phyloP scores from a whole-genome alignment of 2,113 vertebrate genomes.

The Gymnocephalus cernua region DNA sequence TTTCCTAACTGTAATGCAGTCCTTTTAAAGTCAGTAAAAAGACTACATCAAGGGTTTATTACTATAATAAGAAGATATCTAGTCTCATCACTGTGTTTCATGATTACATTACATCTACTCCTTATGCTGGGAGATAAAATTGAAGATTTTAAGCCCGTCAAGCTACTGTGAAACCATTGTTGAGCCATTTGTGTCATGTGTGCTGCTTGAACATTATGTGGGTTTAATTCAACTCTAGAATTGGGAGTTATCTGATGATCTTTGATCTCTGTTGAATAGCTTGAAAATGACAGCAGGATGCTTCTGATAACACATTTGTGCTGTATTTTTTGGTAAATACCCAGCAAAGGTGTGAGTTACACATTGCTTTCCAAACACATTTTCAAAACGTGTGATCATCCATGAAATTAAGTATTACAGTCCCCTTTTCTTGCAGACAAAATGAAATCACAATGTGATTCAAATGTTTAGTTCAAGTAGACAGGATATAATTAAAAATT shows the following conservation, averaged over 20 bases:
- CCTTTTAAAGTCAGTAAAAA: constrained; percentile 7
- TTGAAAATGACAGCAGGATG: neutral
- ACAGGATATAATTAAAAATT: neutral
- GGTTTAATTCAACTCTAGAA: constrained; percentile 9
- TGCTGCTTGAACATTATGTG: constrained; percentile 16
- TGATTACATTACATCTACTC: constrained; percentile 13
- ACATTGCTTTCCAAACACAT: neutral
- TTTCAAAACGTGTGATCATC: neutral
- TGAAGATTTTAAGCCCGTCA: constrained; percentile 20
- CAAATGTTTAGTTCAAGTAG: neutral
- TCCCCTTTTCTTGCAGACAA: neutral
- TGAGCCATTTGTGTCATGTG: constrained; percentile 20
- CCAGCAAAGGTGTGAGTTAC: neutral
- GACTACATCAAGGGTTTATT: constrained; percentile 24
- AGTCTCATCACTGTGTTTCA: constrained; percentile 21
- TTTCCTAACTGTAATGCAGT: neutral
- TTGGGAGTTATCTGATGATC: neutral
- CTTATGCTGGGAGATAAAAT: constrained; percentile 27
- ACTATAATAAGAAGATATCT: constrained; percentile 14
- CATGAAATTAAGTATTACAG: neutral
- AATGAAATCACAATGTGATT: neutral
- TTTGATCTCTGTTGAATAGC: neutral
- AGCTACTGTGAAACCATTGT: constrained; percentile 26
- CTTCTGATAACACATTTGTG: neutral
- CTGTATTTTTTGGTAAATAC: neutral